phyloP scores from a whole-genome alignment of 2,113 vertebrate genomes.

The Pseudopipra pipra region DNA sequence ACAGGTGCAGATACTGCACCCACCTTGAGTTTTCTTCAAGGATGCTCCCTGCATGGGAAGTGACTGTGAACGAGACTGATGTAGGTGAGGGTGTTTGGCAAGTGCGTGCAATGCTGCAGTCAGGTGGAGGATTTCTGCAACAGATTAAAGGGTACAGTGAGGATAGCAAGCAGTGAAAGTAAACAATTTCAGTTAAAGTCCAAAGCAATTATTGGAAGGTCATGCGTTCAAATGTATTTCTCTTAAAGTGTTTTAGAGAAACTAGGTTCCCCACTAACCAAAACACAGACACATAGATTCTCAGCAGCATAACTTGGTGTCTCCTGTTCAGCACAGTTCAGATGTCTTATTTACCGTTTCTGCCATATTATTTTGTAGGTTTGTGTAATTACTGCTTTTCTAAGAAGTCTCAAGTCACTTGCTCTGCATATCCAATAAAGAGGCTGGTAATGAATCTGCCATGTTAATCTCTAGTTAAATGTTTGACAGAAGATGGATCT shows the following conservation, averaged over 20 bases:
- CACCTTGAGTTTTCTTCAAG: neutral
- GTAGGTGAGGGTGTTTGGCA: accelerated
- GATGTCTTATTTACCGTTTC: neutral
- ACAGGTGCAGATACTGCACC: neutral
- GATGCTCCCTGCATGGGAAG: neutral
- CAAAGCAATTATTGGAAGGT: neutral
- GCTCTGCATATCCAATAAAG: neutral
- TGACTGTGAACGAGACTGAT: neutral
- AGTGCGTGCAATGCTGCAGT: neutral
- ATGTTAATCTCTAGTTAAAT: neutral
- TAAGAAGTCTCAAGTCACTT: neutral
- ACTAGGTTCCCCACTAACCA: neutral
- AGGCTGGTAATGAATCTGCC: neutral
- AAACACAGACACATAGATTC: neutral
- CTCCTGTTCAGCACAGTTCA: neutral
- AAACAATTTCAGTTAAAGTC: neutral
- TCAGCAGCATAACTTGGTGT: neutral
- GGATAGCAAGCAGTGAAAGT: slow-evolving; percentile 17
- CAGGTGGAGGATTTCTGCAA: neutral
- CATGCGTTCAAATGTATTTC: neutral
- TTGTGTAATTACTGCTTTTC: neutral
- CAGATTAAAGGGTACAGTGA: neutral
- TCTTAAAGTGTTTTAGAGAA: neutral
- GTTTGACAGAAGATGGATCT: neutral
- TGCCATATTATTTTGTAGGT: neutral